These are phyloP conservation scores for Oreochromis niloticus DNA, from an alignment of 2,113 vertebrate species.

Conservation along the genomic window DNA sequence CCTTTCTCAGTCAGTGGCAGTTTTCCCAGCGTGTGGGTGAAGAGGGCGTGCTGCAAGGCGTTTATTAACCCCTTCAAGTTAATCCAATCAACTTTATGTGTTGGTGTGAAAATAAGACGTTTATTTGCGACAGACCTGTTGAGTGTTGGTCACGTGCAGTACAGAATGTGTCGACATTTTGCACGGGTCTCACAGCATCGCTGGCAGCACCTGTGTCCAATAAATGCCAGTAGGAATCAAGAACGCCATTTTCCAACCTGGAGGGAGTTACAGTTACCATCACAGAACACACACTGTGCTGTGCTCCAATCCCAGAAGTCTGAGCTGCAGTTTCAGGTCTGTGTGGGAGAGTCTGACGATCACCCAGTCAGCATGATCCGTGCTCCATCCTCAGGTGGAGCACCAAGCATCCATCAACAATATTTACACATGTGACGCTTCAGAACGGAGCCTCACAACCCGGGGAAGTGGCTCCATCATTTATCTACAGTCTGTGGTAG, in stretches of 20 bases:
- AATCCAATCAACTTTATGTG: background rate
- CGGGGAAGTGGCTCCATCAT: background rate
- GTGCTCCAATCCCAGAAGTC: background rate
- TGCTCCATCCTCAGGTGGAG: background rate
- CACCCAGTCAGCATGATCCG: background rate
- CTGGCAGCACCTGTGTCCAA: background rate
- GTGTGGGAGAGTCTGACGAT: background rate
- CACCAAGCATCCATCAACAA: background rate
- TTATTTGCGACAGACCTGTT: background rate
- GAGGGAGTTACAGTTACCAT: background rate
- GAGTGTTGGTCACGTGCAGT: background rate
- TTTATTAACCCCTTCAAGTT: background rate
- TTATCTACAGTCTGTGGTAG: background rate
- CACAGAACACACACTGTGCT: background rate
- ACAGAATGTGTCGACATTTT: background rate
- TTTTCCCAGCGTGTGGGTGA: background rate
- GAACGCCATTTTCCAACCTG: background rate
- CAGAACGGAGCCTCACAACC: background rate
- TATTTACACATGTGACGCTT: background rate
- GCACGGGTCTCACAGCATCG: background rate
- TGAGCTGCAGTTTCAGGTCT: background rate
- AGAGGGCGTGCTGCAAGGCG: background rate
- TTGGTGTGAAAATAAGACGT: rapidly evolving
- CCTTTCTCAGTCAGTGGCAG: background rate
- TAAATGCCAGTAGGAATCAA: background rate